Percentiles rank a stretch among this genome's conserved stretches.
Conservation (phyloP, 2,113 vertebrate species). For the Colius striatus region DNA sequence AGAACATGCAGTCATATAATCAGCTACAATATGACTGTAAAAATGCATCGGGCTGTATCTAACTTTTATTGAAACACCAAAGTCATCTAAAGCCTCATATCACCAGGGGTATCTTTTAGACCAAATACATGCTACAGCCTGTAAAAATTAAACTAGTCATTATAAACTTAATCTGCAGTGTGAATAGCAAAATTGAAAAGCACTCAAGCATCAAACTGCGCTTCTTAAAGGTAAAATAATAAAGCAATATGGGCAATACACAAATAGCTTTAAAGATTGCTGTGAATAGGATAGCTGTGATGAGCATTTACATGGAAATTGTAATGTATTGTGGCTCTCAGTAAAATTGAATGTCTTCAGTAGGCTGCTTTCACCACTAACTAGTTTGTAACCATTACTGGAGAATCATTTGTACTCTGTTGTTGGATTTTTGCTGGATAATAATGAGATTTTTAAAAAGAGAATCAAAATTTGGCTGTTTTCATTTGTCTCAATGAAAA, state of each 20-base stretch:
- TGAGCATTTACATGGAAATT: background rate
- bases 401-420: background rate
- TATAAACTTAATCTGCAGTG: slow-evolving; percentile 46
- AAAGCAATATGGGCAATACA: slow-evolving; percentile 23
- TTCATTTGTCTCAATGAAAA: background rate
- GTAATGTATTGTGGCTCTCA: background rate
- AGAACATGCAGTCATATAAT: background rate
- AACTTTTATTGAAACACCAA: slow-evolving; percentile 37
- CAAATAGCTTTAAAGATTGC: slow-evolving; percentile 40
- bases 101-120: background rate
- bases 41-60: slow-evolving; percentile 8
- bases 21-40: background rate
- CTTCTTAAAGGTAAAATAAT: slow-evolving; percentile 64
- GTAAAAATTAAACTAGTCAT: slow-evolving; percentile 56
- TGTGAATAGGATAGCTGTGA: background rate
- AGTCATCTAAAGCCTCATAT: background rate
- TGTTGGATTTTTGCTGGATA: background rate
- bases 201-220: slow-evolving; percentile 48
- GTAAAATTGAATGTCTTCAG: background rate
- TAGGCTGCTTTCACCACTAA: background rate
- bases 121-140: background rate
- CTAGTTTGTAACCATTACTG: background rate
- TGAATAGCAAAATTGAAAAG: slow-evolving; percentile 67
- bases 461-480: background rate
- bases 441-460: background rate